These are phyloP conservation scores for Strix uralensis DNA, from an alignment of 2,113 vertebrate species.

Conservation along the genomic window DNA sequence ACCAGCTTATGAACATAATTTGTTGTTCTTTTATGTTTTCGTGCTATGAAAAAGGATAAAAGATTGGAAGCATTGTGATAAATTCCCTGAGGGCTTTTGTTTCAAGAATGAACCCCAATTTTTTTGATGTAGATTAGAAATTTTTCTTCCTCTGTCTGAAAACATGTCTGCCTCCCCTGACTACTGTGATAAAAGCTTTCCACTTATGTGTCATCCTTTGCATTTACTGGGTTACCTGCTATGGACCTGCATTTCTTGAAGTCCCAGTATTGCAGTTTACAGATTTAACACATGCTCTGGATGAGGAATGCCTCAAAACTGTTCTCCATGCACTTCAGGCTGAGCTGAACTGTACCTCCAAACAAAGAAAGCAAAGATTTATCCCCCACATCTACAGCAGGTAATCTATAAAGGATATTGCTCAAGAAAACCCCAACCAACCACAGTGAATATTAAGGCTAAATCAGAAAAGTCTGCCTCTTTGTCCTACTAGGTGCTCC, in stretches of 20 bases:
- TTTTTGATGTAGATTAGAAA: not conserved
- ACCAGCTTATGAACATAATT: not conserved
- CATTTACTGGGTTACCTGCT: not conserved
- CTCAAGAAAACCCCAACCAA: not conserved
- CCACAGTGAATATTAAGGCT: not conserved
- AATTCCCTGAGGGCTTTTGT: not conserved
- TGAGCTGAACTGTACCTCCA: not conserved
- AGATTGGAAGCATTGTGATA: not conserved
- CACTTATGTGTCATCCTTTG: accelerated
- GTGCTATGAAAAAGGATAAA: not conserved
- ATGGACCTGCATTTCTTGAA: not conserved
- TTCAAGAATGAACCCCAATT: not conserved
- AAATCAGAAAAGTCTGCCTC: not conserved
- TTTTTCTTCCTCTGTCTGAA: not conserved
- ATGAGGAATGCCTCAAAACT: not conserved
- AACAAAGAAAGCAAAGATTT: not conserved
- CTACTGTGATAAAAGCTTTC: not conserved
- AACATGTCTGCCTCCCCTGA: not conserved
- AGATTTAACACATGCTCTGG: not conserved
- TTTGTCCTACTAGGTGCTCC: not conserved
- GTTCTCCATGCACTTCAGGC: not conserved
- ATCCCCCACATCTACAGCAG: not conserved
- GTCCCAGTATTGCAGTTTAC: not conserved
- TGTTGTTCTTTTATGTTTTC: not conserved
- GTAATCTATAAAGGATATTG: not conserved